Base-by-base conservation (phyloP, 2,888 invertebrate genomes). In the Calliopum simillimum region DNA sequence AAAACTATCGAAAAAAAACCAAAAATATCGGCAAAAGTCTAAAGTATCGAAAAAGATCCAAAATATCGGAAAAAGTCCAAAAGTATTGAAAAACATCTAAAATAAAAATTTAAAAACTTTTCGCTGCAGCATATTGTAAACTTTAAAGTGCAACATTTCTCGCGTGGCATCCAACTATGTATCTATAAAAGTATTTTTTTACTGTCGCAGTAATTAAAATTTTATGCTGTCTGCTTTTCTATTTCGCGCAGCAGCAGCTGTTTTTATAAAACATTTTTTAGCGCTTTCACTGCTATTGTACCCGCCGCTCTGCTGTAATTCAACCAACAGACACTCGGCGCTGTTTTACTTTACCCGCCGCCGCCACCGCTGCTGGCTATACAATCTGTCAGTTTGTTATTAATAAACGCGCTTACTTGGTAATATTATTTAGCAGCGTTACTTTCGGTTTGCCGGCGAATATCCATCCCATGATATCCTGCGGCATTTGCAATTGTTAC, bases 151-250 rank as follows among this genome's bases (percentile, higher is more conserved):
- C 5, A 33, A 5, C 5, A 33, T 33, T 33, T 33, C 5, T 33
- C 33, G 33, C 33, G 8, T 33, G 33, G 8, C 33, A 33, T 33
- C 33, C 33, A 33, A 33, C 33, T 33, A 33, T 33, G 33, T 33
- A n/a, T 33, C 8, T 33, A 33, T 33, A n/a, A n/a, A n/a, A n/a
- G n/a, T n/a, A n/a, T 33, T 33, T 55, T 65, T 55, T 55, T 55
- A 65, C 44, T 65, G 49, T 47, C 55, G 46, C 55, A 55, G 65
- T 65, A 65, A 65, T 65, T 65, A 65, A 55, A 55, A 65, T 65
- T 65, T 41, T 23, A 41, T 33, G 43, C 65, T 53, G 51, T 51
- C 63, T 33, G 61, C 61, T 19, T 44, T 51, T 51, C 51, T 61
- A 16, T 43, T 41, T 41, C 64, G 12, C 51, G 19, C 19, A 23